phyloP scores from a whole-genome alignment of 2,797 vertebrate species.

The Onychomys arenicola region DNA sequence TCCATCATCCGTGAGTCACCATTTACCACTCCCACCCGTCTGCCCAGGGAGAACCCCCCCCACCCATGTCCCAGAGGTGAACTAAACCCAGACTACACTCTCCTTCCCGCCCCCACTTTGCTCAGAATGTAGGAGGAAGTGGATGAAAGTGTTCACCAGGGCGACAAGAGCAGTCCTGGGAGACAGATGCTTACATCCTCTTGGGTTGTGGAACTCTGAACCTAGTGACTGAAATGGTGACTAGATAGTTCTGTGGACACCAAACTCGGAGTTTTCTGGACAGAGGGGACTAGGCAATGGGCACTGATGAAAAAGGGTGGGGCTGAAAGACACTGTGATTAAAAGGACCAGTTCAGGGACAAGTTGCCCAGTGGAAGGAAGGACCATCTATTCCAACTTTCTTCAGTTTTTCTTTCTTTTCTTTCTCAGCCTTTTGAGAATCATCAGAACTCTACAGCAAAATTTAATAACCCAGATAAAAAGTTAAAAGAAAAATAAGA shows the following conservation, averaged over 20 bases:
- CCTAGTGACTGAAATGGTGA: background rate
- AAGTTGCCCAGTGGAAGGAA: constrained; percentile 24
- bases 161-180: background rate
- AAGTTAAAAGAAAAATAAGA: constrained; percentile 71
- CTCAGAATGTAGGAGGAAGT: background rate
- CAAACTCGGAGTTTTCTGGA: background rate
- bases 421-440: background rate
- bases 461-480: constrained; percentile 54
- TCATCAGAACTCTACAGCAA: constrained; percentile 33
- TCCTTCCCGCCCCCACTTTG: background rate
- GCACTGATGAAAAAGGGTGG: background rate
- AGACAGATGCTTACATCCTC: background rate
- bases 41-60: constrained; percentile 61
- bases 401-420: constrained; percentile 32
- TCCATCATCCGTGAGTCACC: constrained; percentile 79
- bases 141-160: background rate
- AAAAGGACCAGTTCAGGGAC: background rate
- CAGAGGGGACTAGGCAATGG: background rate
- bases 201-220: background rate
- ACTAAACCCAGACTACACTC: constrained; percentile 61
- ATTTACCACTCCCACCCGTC: constrained; percentile 45
- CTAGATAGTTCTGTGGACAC: background rate
- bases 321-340: background rate
- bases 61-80: constrained; percentile 54
- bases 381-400: constrained; percentile 17